Evolutionary conservation across 2,797 vertebrate genomes (phyloP), one percentile per base, ranked within the genome.

Genomic region (Masticophis lateralis): DNA sequence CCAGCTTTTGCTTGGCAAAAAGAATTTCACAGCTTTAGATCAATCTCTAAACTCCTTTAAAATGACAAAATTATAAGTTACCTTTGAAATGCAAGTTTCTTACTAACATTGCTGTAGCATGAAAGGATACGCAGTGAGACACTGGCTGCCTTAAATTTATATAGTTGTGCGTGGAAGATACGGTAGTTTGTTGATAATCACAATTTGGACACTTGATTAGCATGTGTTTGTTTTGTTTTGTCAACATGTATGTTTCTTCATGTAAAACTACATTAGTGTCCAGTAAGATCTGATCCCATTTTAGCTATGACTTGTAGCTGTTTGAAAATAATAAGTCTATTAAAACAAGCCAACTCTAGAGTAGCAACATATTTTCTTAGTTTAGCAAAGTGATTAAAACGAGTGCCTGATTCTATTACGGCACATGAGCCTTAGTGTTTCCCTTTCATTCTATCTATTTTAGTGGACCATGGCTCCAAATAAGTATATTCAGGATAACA

Each of bases 1-100:
- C 90, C 74, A 94, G 66, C 28, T 88, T 83, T 94, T 94, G 92
- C 91, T 95, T 94, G 89, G 94, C 90, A 93, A n/a, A 87, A 89
- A 90, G 12, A 66, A 90, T 61, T 59, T 25, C 74, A 95, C 43
- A 55, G 90, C 92, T 93, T 92, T 94, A 94, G 92, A 94, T 83
- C 32, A 87, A 86, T 61, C 18, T 47, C 18, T 79, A 1, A 88
- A 43, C 86, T 92, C 90, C 25, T 91, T 83, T 83, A 91, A 61
- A 66, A 66, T 8, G 0, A 2, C 28, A 1, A 74, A 86, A 69
- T 66, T 22, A 47, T 93, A 90, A 90, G 57, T 93, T 51, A 3
- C 56, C 87, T 90, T 86, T 88, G 10, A 37, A 0, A 79, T 87
- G 83, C 53, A 57, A 87, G 91, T 86, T 32, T 83, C 18, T 92